Base-by-base conservation (phyloP, 2,888 invertebrate species). In the Hemaris fuciformis region DNA sequence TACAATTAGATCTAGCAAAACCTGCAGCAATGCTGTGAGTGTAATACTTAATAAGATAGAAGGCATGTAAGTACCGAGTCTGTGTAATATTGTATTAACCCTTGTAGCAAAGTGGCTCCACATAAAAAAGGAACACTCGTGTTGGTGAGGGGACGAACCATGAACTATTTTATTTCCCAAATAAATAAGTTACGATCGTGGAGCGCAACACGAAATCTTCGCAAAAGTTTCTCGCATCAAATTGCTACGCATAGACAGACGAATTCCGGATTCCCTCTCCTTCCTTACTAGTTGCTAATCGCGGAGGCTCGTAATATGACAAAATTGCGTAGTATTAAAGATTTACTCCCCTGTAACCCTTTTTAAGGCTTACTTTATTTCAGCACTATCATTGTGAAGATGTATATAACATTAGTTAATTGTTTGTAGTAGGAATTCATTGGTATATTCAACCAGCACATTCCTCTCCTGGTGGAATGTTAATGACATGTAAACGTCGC, bases 181-280 rank as follows among this genome's bases (percentile, higher is more conserved):
- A 57, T 57, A 41, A 38, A 57, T 57, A 57, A 41, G 38, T 57
- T 41, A 57, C 41, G 41, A 38, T 57, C 57, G 41, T 23, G 38
- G 25, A 38, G 34, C 4, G 4, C n/a, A 38, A 25, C 38, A 25
- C 22, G 25, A 57, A 41, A 57, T 18, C 2, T 22, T 41, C 22
- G 13, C 15, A 8, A 22, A 20, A 38, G 8, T 38, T 23, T 41
- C 41, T 22, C 22, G n/a, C 13, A 23, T 57, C 25, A 23, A 41
- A 18, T 13, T 4, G 18, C n/a, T 22, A 57, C 56, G 34, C 31
- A 57, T 13, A 20, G 20, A 48, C 25, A 25, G 10, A 57, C 20
- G 27, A 38, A 22, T 57, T 23, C 25, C 41, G n/a, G 6, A 57
- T 38, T 57, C n/a, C 41, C 1, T 8, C 13, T 41, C 25, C 23